These are phyloP conservation scores for Boleophthalmus pectinirostris DNA, from an alignment of 2,113 vertebrate genomes.

Conservation along the genomic window DNA sequence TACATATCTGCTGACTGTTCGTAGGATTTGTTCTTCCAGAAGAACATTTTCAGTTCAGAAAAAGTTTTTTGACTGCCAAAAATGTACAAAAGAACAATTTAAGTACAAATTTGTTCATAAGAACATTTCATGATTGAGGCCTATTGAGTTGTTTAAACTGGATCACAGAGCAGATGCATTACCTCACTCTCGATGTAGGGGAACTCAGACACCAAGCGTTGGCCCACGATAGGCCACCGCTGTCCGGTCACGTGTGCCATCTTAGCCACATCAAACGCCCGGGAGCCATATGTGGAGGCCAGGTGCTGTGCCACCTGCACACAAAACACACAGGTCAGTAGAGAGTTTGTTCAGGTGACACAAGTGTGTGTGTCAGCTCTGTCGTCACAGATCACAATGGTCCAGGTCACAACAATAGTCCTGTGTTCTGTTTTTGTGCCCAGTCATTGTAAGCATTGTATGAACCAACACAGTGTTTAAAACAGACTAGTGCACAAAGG, in stretches of 20 bases:
- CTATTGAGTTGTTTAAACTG: background rate
- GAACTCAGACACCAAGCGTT: constrained; percentile 93
- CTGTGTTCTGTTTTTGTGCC: no score
- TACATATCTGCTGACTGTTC: no score
- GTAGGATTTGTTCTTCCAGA: no score
- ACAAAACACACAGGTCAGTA: background rate
- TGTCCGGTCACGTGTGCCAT: constrained; percentile 94
- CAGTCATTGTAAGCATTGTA: no score
- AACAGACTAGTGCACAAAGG: no score
- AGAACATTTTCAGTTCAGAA: no score
- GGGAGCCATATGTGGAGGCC: constrained; percentile 87
- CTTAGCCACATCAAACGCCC: constrained; percentile 93
- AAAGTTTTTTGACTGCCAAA: no score
- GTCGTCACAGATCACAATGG: background rate
- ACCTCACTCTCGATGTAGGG: constrained; percentile 98
- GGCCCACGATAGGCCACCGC: constrained; percentile 95
- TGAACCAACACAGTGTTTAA: no score
- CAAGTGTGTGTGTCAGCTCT: background rate
- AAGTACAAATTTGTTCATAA: no score
- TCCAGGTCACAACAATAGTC: background rate
- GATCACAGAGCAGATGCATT: background rate
- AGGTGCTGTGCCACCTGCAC: constrained; percentile 92
- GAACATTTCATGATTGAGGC: no score
- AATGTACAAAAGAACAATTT: no score
- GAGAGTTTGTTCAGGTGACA: background rate